Evolutionary conservation across 2,797 vertebrate species (phyloP).

Genomic region (Pipistrellus kuhlii): DNA sequence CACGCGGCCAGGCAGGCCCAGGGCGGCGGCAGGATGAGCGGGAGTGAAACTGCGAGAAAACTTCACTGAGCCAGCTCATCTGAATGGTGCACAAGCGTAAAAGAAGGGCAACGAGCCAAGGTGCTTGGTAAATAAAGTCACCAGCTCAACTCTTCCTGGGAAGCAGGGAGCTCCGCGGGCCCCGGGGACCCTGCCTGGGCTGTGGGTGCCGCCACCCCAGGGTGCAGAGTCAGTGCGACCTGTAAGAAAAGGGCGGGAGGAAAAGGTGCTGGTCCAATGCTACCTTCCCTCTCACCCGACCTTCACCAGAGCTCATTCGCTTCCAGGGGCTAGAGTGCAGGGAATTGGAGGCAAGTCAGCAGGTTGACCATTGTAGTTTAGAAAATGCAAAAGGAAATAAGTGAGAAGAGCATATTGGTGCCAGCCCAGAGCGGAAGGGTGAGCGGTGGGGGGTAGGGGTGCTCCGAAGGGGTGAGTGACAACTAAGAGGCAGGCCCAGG

Average conservation of each 20-base stretch:
- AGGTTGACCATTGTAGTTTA: neutral
- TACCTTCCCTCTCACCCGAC: neutral
- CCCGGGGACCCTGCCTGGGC: neutral
- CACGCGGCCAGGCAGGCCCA: neutral
- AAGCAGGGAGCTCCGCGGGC: neutral
- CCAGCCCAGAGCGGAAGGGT: neutral
- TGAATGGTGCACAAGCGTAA: neutral
- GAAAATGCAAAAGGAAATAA: conserved; percentile 1
- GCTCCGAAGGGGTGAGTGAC: fast-evolving
- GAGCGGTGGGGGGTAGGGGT: too few species aligned
- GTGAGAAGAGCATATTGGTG: neutral
- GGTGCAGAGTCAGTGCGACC: fast-evolving
- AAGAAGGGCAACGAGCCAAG: neutral
- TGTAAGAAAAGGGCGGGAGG: neutral
- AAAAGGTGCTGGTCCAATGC: neutral
- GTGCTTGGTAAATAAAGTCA: neutral
- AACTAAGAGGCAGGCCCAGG: neutral
- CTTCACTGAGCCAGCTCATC: neutral
- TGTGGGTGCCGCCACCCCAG: neutral
- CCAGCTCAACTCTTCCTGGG: neutral
- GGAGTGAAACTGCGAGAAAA: neutral
- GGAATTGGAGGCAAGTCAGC: neutral
- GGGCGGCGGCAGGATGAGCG: neutral
- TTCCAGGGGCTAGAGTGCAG: neutral
- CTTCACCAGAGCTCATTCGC: fast-evolving